Conservation (phyloP, 2,888 invertebrate species). For the Helleia helle region DNA sequence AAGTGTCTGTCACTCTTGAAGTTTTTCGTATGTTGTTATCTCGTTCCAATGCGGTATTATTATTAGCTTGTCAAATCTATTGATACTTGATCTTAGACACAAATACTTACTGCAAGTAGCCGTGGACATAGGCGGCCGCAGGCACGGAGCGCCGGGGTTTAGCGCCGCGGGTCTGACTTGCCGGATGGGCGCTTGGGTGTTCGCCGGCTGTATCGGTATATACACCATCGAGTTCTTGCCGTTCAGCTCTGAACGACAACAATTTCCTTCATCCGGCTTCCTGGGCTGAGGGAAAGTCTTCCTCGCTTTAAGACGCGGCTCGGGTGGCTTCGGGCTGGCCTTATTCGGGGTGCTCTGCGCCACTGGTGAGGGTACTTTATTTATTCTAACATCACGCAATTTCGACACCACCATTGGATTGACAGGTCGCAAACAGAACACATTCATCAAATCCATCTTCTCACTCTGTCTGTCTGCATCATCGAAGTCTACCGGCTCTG, state of each 20-base stretch:
- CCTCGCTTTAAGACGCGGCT: conserved; percentile 42
- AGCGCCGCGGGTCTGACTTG: conserved; percentile 22
- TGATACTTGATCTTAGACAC: no score
- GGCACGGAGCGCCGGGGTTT: conserved; percentile 16
- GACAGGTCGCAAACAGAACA: conserved; percentile 50
- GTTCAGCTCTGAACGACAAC: conserved; percentile 47
- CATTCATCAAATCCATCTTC: conserved; percentile 54
- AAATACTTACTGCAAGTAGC: conserved; percentile 18
- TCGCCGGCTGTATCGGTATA: conserved; percentile 62
- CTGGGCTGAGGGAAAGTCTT: conserved; percentile 57
- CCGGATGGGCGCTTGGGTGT: conserved; percentile 44
- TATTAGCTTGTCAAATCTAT: no score
- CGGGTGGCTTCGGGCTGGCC: conserved; percentile 27
- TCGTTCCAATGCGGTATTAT: no score
- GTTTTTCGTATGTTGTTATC: no score
- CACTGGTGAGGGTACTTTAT: conserved; percentile 41
- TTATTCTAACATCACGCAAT: conserved; percentile 52
- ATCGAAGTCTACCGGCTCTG: conserved; percentile 56
- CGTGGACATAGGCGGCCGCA: conserved; percentile 21
- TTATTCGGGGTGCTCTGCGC: conserved; percentile 31
- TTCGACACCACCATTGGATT: conserved; percentile 26
- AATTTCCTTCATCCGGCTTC: conserved; percentile 47
- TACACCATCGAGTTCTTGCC: conserved; percentile 67
- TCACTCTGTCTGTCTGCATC: conserved; percentile 48
- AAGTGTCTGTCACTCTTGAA: no score